Evolutionary conservation across 2,797 vertebrate species (phyloP).

Genomic region (Mergus octosetaceus): DNA sequence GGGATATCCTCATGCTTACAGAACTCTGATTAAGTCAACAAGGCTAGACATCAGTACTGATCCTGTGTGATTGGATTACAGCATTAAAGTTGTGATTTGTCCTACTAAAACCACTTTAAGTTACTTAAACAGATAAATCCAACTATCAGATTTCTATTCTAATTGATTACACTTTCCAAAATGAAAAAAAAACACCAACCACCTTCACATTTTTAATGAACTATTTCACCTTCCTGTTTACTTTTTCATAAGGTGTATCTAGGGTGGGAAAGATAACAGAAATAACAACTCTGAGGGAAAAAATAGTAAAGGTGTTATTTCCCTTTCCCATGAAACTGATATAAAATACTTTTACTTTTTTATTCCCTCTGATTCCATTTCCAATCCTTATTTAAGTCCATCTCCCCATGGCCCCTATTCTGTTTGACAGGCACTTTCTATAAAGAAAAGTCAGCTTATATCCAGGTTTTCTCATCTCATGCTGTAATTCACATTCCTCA

Average conservation of each 20-base stretch:
- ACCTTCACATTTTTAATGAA: not conserved
- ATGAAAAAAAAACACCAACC: not conserved
- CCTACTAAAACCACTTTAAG: constrained; percentile 3
- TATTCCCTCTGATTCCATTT: not conserved
- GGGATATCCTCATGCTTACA: not conserved
- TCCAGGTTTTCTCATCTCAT: not conserved
- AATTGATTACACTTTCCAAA: constrained; percentile 30
- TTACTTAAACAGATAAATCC: constrained; percentile 40
- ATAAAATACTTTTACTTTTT: not conserved
- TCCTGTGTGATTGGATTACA: constrained; percentile 32
- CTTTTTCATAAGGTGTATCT: not conserved
- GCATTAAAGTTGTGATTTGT: constrained; percentile 34
- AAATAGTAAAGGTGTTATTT: not conserved
- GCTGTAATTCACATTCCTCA: not conserved
- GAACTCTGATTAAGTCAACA: not conserved
- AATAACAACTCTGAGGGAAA: not conserved
- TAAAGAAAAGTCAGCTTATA: not conserved
- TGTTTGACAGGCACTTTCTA: not conserved
- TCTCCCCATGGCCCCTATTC: not conserved
- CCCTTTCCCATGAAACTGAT: not conserved
- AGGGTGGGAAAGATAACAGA: not conserved
- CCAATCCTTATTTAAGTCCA: not conserved
- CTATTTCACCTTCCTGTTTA: not conserved
- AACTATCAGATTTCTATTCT: constrained; percentile 20
- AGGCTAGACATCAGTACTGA: not conserved